Evolutionary conservation across 2,113 vertebrate species (phyloP).

Genomic region (Saccopteryx leptura): DNA sequence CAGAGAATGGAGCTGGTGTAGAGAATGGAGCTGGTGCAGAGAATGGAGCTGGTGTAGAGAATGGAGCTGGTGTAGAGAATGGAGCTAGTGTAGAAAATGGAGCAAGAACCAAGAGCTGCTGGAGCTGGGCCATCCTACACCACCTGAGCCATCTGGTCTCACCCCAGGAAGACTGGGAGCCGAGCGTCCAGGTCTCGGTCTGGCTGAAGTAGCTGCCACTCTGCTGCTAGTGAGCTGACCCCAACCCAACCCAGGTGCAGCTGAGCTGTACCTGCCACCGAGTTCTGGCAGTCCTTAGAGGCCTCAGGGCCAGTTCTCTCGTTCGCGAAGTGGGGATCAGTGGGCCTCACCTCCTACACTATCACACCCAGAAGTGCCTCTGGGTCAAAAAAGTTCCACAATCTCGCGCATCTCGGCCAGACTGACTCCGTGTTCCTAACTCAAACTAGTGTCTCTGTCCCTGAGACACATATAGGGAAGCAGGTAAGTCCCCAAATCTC

Average conservation of each 20-base stretch:
- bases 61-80: too few relatives aligned
- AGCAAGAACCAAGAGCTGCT: not conserved
- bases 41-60: too few relatives aligned
- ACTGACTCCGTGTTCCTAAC: not conserved
- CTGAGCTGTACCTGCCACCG: not conserved
- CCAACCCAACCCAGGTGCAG: not conserved
- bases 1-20: not conserved
- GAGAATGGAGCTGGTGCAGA: too few relatives aligned
- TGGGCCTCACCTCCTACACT: not conserved
- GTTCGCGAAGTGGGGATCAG: not conserved
- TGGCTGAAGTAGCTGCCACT: not conserved
- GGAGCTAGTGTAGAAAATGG: not conserved
- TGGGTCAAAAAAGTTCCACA: not conserved
- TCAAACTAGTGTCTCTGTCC: not conserved
- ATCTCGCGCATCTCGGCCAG: not conserved
- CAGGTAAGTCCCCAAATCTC: not conserved
- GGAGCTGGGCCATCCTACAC: not conserved
- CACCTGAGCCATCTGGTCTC: not conserved
- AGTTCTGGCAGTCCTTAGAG: not conserved
- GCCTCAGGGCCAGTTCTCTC: not conserved
- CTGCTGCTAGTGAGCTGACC: not conserved
- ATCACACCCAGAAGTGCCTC: not conserved
- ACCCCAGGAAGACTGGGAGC: not conserved
- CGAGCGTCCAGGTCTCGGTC: not conserved
- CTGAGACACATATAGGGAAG: not conserved